These are phyloP conservation scores for Melolontha melolontha DNA, from an alignment of 2,888 invertebrate genomes.

Conservation along the genomic window DNA sequence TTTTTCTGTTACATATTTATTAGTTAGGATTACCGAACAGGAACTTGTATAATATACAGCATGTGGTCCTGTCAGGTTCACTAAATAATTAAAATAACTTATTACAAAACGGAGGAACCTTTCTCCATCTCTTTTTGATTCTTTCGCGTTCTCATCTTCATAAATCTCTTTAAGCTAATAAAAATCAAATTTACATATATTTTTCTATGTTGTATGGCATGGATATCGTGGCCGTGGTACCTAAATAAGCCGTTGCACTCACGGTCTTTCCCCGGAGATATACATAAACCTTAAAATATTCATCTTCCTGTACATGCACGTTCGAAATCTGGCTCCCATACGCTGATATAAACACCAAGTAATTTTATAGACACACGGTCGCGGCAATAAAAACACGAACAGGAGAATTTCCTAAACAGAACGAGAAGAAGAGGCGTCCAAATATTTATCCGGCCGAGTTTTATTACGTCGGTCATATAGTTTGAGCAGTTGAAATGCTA, in stretches of 20 bases:
- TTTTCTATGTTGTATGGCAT: too few species aligned
- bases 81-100: too few species aligned
- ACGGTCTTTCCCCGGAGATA: not conserved
- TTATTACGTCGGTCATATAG: slow-evolving; percentile 12
- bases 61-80: too few species aligned
- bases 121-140: too few species aligned
- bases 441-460: slow-evolving; percentile 41
- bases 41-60: too few species aligned
- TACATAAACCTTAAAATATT: slow-evolving; percentile 20
- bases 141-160: too few species aligned
- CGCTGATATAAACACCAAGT: slow-evolving; percentile 31
- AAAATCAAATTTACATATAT: too few species aligned
- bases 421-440: slow-evolving; percentile 32
- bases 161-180: too few species aligned
- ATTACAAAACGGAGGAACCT: too few species aligned
- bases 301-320: slow-evolving; percentile 5
- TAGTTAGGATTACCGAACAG: not conserved
- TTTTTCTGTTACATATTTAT: slow-evolving; percentile 2
- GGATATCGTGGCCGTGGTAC: too few species aligned
- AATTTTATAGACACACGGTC: slow-evolving; percentile 23
- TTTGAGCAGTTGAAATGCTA: too few species aligned
- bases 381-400: slow-evolving; percentile 34
- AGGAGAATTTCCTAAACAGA: slow-evolving; percentile 36
- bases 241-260: too few species aligned
- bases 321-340: slow-evolving; percentile 26